Percentiles rank a stretch among this genome's conserved stretches.
phyloP scores from a whole-genome alignment of 2,888 invertebrate species.

The Ferdinandea cuprea region DNA sequence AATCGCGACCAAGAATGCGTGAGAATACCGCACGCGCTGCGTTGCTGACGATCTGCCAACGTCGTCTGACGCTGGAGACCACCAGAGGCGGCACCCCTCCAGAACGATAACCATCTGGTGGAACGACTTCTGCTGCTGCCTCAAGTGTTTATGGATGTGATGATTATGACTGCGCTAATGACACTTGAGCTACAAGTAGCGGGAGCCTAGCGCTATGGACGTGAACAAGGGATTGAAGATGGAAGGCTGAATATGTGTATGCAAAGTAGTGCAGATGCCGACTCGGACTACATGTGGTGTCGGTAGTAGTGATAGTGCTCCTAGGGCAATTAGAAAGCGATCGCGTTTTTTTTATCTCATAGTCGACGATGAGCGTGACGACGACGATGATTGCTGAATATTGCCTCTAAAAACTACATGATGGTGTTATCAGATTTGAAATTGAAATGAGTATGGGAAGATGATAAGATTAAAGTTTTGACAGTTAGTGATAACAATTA shows the following conservation, averaged over 20 bases:
- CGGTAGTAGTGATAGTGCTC: conserved; percentile 5
- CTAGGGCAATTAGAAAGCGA: conserved; percentile 45
- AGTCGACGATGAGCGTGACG: conserved; percentile 7
- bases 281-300: conserved; percentile 35
- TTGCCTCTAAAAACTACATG: conserved; percentile 35
- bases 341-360: conserved; percentile 18
- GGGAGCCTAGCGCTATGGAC: conserved; percentile 18
- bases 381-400: conserved; percentile 38
- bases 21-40: conserved; percentile 64
- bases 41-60: conserved; percentile 45
- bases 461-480: too few species aligned
- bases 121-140: conserved; percentile 18
- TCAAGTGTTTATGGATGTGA: conserved; percentile 66
- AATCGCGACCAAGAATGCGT: conserved; percentile 62
- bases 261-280: conserved; percentile 53
- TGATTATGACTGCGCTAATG: conserved; percentile 71
- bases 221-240: not conserved
- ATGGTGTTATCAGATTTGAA: conserved; percentile 15
- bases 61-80: conserved; percentile 49
- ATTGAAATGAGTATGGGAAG: not conserved
- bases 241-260: conserved; percentile 4
- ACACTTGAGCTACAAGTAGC: conserved; percentile 34
- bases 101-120: conserved; percentile 56
- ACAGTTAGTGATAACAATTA: too few species aligned
- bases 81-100: conserved; percentile 42